Evolutionary conservation across 2,888 invertebrate genomes (phyloP).

Genomic region (Hypena proboscidalis): DNA sequence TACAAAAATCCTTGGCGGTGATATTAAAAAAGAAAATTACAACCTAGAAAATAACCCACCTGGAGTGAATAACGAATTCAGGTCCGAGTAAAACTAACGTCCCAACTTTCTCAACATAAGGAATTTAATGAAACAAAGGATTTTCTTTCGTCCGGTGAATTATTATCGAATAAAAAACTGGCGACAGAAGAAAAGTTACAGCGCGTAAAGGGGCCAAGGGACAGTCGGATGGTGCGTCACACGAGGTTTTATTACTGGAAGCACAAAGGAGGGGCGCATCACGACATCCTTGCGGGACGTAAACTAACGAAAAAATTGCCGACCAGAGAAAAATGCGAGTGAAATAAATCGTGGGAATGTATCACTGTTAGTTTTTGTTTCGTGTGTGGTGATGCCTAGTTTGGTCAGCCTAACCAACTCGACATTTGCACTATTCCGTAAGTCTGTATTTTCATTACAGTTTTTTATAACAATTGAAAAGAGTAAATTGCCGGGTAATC

Average conservation of each 20-base stretch:
- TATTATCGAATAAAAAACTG: conserved; percentile 75
- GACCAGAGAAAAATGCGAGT: conserved; percentile 45
- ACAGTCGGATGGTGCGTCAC: conserved; percentile 57
- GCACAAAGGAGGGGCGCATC: conserved; percentile 63
- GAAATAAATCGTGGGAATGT: conserved; percentile 23
- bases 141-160: conserved; percentile 62
- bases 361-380: conserved; percentile 17
- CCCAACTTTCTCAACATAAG: conserved; percentile 37
- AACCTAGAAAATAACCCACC: conserved; percentile 16
- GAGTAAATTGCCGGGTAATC: too few species aligned
- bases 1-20: too few species aligned
- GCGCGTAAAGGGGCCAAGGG: conserved; percentile 69
- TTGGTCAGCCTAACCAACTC: conserved; percentile 5
- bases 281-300: conserved; percentile 59
- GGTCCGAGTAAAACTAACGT: conserved; percentile 51
- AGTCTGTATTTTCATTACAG: too few species aligned
- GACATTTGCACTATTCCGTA: too few species aligned
- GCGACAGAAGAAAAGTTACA: conserved; percentile 76
- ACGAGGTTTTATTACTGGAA: conserved; percentile 74
- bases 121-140: conserved; percentile 72
- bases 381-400: conserved; percentile 2
- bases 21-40: conserved; percentile 14
- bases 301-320: conserved; percentile 60
- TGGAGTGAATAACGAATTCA: conserved; percentile 28
- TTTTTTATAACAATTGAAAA: too few species aligned